Evolutionary conservation across 2,888 invertebrate species (phyloP), one percentile per base, ranked within the genome.

Genomic region (Dichetophora obliterata): DNA sequence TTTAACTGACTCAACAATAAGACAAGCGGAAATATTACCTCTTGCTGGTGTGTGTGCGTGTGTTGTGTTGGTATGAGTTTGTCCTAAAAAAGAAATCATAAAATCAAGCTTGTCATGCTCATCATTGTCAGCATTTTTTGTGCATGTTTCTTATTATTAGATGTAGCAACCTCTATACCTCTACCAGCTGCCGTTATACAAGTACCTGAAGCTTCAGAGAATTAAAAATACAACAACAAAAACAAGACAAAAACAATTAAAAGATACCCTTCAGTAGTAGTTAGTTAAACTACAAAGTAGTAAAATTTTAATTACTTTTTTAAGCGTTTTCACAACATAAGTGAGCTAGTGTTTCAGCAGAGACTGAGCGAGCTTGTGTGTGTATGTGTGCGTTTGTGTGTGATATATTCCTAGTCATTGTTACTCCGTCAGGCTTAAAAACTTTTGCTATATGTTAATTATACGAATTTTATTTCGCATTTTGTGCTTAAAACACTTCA

Each of bases 401-500:
- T 5, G 19, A 22, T 52, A 63, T 63, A 27, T 43, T 57, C 16
- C 19, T 22, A 50, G 63, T 73, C 48, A 50, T 73, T 73, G 73
- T 34, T 31, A 63, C 63, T 73, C 31, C 14, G 27, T 27, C 34
- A 75, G 76, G 70, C 57, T 76, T 76, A 65, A 75, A 85, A 85
- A 86, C 83, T 85, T 85, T 85, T 81, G 81, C 85, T 84, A 84
- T 84, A 85, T 84, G 85, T 86, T 86, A 85, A 85, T 85, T 85
- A 86, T 84, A 84, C 77, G 82, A 84, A 83, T 84, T 84, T 85
- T 83, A 84, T 83, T 84, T 84, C 76, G 50, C 68, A 76, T 52
- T 68, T 43, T 54, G 31, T 63, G 63, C 16, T 66, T 19, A 66
- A 66, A 43, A 37, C 22, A 43, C 66, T 66, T 43, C 16, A 66